Evolutionary conservation across 1,140 invertebrate genomes (phyloP), one percentile per base, ranked within the genome.

Genomic region (Zaprionus davidi): DNA sequence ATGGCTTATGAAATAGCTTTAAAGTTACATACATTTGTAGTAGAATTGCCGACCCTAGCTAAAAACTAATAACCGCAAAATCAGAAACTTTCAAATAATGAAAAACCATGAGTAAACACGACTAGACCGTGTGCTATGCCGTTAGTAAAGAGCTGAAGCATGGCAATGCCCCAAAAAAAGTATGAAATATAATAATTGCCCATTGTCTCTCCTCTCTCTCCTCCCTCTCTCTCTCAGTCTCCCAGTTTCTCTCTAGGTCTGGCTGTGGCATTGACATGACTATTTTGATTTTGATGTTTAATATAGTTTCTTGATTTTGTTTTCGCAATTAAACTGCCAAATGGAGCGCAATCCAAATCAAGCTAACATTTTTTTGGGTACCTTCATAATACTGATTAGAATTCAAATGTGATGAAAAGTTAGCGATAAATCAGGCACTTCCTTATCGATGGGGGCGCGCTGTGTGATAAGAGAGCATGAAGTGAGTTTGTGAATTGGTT

Each of bases 191-290:
- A 59, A 65, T 76, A 71, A 76, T 76, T 75, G 59, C 36, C 26
- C 20, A 58, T 28, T 26, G 36, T 41, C n/a, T 22, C 34, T 41
- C n/a, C n/a, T 7, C 6, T n/a, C n/a, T n/a, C n/a, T n/a, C n/a
- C n/a, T n/a, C 15, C 7, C 5, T 41, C 6, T n/a, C 15, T 7
- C 5, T 41, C n/a, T 44, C 41, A 1, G 15, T 44, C 41, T 6
- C 6, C 28, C 28, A 31, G 28, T 31, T 7, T 31, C n/a, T 44
- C 6, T 46, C 6, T 46, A 3, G 9, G 31, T 34, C 31, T 34
- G 31, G 62, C 22, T 41, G 15, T 75, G 72, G 60, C 73, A 76
- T 76, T 76, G 73, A 76, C 73, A 76, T 76, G 73, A 65, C 68
- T 60, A 59, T 71, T 65, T 71, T 71, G 49, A 76, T 71, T 65